phyloP scores from a whole-genome alignment of 2,888 invertebrate genomes.

The Drepanosiphum platanoidis region DNA sequence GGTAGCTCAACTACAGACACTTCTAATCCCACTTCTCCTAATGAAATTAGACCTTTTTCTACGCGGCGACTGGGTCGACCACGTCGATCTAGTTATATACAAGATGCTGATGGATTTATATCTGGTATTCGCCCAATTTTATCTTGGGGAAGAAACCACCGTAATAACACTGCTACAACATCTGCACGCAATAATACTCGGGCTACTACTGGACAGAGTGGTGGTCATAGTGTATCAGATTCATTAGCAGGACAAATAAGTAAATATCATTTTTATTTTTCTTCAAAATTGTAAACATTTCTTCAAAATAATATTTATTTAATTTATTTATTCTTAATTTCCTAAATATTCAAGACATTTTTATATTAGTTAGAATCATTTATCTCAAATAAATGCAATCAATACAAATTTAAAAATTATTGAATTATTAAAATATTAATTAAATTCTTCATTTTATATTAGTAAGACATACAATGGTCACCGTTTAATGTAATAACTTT shows the following conservation, averaged over 20 bases:
- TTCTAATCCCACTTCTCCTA: conserved; percentile 4
- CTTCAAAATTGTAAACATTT: too few relatives aligned
- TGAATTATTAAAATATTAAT: too few relatives aligned
- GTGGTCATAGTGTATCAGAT: not conserved
- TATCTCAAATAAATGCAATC: too few relatives aligned
- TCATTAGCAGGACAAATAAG: conserved; percentile 39
- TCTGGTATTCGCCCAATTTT: conserved; percentile 39
- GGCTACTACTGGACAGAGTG: conserved; percentile 3
- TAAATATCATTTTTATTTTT: conserved; percentile 11
- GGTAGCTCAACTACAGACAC: conserved; percentile 1
- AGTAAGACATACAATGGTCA: too few relatives aligned
- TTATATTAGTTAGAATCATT: too few relatives aligned
- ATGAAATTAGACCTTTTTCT: conserved; percentile 14
- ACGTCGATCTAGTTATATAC: conserved; percentile 6
- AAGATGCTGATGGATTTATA: not conserved
- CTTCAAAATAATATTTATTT: too few relatives aligned
- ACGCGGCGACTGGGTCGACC: conserved; percentile 13
- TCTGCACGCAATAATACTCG: conserved; percentile 21
- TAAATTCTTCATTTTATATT: too few relatives aligned
- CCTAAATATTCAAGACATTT: too few relatives aligned
- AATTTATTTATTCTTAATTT: too few relatives aligned
- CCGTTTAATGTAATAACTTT: too few relatives aligned
- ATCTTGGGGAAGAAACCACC: conserved; percentile 46
- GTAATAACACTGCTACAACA: conserved; percentile 13
- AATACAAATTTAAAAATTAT: too few relatives aligned